Evolutionary conservation across 2,113 vertebrate species (phyloP).

Genomic region (Clarias gariepinus): DNA sequence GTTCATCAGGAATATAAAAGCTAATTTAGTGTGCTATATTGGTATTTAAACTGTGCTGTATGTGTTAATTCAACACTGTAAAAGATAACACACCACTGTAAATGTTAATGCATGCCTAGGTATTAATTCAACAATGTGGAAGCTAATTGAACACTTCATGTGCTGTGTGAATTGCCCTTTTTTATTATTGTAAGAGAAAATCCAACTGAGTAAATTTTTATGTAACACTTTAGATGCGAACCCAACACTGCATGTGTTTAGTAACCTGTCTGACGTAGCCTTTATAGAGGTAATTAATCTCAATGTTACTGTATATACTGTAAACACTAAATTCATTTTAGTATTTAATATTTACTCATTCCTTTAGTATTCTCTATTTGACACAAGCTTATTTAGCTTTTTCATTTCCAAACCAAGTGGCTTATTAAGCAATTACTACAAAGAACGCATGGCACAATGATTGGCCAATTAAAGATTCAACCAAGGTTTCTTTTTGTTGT

Average conservation of each 20-base stretch:
- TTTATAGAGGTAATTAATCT: background rate
- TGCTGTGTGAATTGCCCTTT: background rate
- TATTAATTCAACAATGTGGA: background rate
- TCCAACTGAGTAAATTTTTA: background rate
- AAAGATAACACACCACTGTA: background rate
- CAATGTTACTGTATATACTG: background rate
- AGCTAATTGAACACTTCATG: background rate
- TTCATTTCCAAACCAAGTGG: background rate
- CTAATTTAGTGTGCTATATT: background rate
- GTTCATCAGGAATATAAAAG: background rate
- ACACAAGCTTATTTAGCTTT: background rate
- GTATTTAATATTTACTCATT: background rate
- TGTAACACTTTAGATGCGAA: background rate
- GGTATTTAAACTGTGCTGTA: background rate
- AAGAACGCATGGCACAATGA: background rate
- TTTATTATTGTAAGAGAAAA: background rate
- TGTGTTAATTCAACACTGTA: background rate
- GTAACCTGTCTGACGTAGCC: background rate
- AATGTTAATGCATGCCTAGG: background rate
- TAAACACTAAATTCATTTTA: background rate
- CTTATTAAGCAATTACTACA: background rate
- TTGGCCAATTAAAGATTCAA: background rate
- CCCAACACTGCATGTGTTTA: background rate
- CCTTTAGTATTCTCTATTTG: background rate
- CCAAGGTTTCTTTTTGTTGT: background rate